Evolutionary conservation across 35 echinoderm and acorn worm genomes (phyloP).

Genomic region (Patiria miniata): DNA sequence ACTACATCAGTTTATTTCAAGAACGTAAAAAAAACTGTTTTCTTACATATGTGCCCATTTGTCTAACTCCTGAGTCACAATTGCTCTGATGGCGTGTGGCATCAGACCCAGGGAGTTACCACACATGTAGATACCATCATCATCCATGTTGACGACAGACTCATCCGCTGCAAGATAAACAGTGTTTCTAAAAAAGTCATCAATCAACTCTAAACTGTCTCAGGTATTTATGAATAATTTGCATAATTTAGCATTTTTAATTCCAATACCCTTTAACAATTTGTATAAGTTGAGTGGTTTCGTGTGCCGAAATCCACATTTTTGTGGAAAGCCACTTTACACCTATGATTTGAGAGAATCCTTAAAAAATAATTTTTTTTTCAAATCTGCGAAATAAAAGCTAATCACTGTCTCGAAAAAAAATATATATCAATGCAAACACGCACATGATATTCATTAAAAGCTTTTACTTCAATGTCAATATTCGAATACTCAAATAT

Average conservation of each 20-base stretch:
- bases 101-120: conserved; percentile 94
- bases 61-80: conserved; percentile 71
- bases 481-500: too few species aligned
- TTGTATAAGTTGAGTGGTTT: background rate
- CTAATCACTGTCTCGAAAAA: too few species aligned
- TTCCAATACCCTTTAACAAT: background rate
- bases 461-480: too few species aligned
- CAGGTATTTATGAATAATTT: background rate
- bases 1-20: background rate
- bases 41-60: conserved; percentile 97
- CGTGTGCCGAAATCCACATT: too few species aligned
- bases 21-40: background rate
- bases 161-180: conserved; percentile 67
- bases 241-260: background rate
- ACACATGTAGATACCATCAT: conserved; percentile 85
- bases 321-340: too few species aligned
- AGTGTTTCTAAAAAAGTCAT: background rate
- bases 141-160: conserved; percentile 56
- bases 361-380: too few species aligned
- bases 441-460: too few species aligned
- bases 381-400: too few species aligned
- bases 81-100: conserved; percentile 44
- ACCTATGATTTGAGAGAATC: too few species aligned
- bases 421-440: too few species aligned
- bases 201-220: background rate